Evolutionary conservation across 2,113 vertebrate genomes (phyloP).

Genomic region (Smithornis capensis): DNA sequence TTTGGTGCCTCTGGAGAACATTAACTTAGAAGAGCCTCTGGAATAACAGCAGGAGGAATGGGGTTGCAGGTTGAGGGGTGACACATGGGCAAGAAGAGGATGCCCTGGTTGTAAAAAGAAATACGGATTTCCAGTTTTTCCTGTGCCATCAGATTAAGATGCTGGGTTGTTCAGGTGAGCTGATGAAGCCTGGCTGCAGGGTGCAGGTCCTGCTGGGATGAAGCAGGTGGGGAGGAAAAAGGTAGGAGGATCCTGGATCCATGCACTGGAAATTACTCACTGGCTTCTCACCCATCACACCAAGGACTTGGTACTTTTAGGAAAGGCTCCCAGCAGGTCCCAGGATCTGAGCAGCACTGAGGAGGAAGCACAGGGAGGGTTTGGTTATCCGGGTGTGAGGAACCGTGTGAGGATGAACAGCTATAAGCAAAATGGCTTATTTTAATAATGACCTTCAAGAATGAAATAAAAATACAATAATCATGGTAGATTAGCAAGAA

Average conservation of each 20-base stretch:
- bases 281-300: background rate
- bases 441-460: slow-evolving; percentile 73
- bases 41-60: background rate
- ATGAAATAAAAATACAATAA: slow-evolving; percentile 71
- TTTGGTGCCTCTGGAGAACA: background rate
- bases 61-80: background rate
- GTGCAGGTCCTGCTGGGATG: background rate
- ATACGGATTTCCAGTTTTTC: background rate
- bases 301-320: background rate
- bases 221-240: background rate
- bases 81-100: background rate
- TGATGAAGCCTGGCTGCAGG: background rate
- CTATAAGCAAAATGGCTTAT: slow-evolving; percentile 46
- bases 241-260: background rate
- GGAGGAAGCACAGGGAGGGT: background rate
- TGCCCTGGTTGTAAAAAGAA: background rate
- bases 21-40: background rate
- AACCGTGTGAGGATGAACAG: background rate
- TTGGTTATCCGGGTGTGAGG: background rate
- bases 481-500: slow-evolving; percentile 67
- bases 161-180: background rate
- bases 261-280: background rate
- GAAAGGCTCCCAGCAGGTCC: background rate
- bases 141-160: background rate
- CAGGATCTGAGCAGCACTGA: background rate